phyloP scores from a whole-genome alignment of 2,888 invertebrate species.

The Synanthedon tipuliformis region DNA sequence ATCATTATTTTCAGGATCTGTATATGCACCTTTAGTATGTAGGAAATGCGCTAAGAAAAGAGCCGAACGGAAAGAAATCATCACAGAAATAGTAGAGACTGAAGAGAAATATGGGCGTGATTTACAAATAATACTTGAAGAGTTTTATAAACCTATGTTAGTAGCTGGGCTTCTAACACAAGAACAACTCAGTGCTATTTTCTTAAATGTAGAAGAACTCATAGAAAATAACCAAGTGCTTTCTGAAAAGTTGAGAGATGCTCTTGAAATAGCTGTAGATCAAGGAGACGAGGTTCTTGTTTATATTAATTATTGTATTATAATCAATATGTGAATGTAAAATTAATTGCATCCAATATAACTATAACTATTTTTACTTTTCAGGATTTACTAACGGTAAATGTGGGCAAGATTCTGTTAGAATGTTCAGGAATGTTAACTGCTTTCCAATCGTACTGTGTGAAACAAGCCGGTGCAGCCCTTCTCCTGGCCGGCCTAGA shows the following conservation, averaged over 20 bases:
- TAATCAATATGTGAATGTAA: not conserved
- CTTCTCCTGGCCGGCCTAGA: constrained; percentile 89
- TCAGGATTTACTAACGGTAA: constrained; percentile 85
- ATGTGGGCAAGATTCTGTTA: constrained; percentile 90
- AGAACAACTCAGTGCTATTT: constrained; percentile 92
- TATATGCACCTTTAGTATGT: constrained; percentile 84
- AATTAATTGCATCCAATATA: not conserved
- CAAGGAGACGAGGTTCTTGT: constrained; percentile 76
- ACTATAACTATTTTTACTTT: not conserved
- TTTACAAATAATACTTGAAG: constrained; percentile 90
- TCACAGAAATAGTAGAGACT: constrained; percentile 95
- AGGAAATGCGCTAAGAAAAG: constrained; percentile 89
- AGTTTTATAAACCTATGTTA: constrained; percentile 93
- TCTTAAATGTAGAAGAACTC: constrained; percentile 92
- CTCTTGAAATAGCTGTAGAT: constrained; percentile 86
- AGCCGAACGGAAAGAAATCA: constrained; percentile 92
- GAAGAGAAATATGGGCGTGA: constrained; percentile 96
- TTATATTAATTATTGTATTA: not conserved
- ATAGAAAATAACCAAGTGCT: constrained; percentile 88
- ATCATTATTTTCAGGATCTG: constrained; percentile 63
- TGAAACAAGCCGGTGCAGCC: constrained; percentile 91
- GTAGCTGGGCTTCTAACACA: constrained; percentile 91
- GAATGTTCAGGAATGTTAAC: constrained; percentile 93
- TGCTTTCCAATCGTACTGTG: constrained; percentile 95
- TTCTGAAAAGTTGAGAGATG: constrained; percentile 86